phyloP scores from a whole-genome alignment of 2,113 vertebrate genomes.

The Hyperoodon ampullatus region DNA sequence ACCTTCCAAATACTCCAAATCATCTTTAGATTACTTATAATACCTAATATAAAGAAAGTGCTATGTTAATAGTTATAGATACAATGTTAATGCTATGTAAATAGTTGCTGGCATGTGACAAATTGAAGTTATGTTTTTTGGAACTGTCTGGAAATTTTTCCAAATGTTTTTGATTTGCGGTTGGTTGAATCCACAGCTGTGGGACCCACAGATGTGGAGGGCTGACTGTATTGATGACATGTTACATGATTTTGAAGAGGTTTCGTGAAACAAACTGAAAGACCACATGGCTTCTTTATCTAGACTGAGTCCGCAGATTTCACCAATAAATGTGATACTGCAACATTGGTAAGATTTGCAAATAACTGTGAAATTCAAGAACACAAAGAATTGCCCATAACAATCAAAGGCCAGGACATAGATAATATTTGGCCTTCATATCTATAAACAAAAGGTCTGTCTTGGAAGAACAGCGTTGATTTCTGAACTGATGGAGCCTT shows the following conservation, averaged over 20 bases:
- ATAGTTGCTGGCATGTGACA: neutral
- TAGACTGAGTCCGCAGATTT: neutral
- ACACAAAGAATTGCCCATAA: neutral
- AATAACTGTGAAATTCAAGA: constrained; percentile 40
- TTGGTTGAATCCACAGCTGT: neutral
- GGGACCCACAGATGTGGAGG: neutral
- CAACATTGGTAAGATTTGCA: neutral
- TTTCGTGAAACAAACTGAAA: constrained; percentile 49
- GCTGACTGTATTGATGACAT: neutral
- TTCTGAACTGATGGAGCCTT: neutral
- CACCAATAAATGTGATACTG: neutral
- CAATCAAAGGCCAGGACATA: neutral
- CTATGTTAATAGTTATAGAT: neutral
- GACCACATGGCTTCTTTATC: neutral
- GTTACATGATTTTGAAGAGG: neutral
- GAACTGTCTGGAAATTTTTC: neutral
- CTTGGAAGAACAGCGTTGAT: neutral
- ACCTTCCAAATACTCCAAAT: neutral
- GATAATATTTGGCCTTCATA: neutral
- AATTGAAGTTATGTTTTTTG: neutral
- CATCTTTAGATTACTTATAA: neutral
- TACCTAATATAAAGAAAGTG: neutral
- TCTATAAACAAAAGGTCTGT: neutral
- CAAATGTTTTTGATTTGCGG: neutral
- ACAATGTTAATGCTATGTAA: neutral